phyloP scores from a whole-genome alignment of 2,797 vertebrate genomes.

The Thaleichthys pacificus region DNA sequence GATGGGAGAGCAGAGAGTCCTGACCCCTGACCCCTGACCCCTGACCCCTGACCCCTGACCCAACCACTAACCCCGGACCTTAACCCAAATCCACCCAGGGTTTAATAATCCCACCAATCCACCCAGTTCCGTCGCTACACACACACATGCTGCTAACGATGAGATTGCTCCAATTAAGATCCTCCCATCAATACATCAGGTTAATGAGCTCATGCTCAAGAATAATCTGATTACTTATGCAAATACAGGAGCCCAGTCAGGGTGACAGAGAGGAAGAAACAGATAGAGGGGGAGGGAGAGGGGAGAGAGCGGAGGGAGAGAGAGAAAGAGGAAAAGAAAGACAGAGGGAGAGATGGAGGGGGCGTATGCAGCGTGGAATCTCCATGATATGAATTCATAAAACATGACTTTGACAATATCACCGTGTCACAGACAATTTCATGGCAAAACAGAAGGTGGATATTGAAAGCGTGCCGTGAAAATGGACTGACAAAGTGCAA shows the following conservation, averaged over 20 bases:
- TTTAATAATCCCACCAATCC: too few species aligned
- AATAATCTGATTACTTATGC: slow-evolving; percentile 25
- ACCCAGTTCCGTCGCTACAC: too few species aligned
- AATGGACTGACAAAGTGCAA: background rate
- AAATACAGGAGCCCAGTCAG: slow-evolving; percentile 6
- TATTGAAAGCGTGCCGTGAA: background rate
- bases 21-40: too few species aligned
- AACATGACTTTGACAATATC: too few species aligned
- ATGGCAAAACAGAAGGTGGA: background rate
- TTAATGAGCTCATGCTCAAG: slow-evolving; percentile 23
- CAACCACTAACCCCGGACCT: too few species aligned
- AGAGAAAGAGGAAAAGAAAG: background rate
- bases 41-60: too few species aligned
- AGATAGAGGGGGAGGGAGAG: background rate
- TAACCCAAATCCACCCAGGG: too few species aligned
- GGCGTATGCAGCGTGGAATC: too few species aligned
- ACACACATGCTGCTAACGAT: background rate
- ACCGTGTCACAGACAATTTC: too few species aligned
- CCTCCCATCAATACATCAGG: slow-evolving; percentile 9
- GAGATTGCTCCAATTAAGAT: slow-evolving; percentile 7
- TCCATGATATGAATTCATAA: too few species aligned
- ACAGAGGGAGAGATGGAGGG: too few species aligned
- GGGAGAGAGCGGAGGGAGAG: background rate
- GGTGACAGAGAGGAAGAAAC: background rate
- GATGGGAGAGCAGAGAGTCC: too few species aligned